Conservation (phyloP, 2,888 invertebrate species). For the Synanthedon formicaeformis region DNA sequence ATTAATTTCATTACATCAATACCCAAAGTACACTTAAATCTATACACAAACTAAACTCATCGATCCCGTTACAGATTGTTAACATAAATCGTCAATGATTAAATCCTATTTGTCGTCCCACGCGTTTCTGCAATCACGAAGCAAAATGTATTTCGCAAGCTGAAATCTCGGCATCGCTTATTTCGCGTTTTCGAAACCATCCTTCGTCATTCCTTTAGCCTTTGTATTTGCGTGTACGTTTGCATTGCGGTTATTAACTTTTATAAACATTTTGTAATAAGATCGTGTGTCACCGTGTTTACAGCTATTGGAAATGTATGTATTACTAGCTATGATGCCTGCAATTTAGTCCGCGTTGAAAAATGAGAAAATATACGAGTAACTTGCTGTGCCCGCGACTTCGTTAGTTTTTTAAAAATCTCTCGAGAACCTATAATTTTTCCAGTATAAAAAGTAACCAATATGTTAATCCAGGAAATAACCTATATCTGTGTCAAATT, state of each 20-base stretch:
- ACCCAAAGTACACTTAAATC: no score
- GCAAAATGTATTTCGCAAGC: constrained; percentile 58
- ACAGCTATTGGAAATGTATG: background rate
- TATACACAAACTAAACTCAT: background rate
- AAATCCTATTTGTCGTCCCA: constrained; percentile 63
- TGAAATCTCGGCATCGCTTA: constrained; percentile 65
- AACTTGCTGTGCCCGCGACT: no score
- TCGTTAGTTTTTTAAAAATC: no score
- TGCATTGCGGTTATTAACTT: background rate
- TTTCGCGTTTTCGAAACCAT: constrained; percentile 67
- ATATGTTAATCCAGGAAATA: no score
- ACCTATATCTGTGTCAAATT: no score
- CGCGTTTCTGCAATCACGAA: constrained; percentile 61
- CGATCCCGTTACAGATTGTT: constrained; percentile 18
- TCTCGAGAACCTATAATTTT: no score
- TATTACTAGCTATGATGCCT: no score
- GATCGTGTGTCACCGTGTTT: background rate
- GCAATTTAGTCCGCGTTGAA: no score
- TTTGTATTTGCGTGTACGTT: constrained; percentile 19
- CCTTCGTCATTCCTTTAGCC: constrained; percentile 55
- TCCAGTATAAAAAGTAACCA: no score
- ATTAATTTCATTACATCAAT: no score
- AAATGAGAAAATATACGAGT: no score
- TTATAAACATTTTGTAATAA: background rate
- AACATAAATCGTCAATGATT: constrained; percentile 44